These are phyloP conservation scores for Tinamus major DNA, from an alignment of 2,797 vertebrate species.

Conservation along the genomic window DNA sequence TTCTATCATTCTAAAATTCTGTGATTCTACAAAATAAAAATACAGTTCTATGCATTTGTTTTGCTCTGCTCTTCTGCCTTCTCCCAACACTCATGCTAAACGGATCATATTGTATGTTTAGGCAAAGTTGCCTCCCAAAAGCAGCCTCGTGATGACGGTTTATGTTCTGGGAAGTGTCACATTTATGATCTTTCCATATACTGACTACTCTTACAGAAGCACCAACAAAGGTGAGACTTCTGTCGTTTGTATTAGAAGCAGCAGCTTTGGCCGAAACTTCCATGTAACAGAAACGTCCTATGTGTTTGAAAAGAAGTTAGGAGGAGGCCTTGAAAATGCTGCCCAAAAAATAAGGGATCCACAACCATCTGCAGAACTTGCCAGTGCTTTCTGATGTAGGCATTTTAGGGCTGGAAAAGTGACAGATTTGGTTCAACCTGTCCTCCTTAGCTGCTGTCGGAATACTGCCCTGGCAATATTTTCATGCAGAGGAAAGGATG, in stretches of 20 bases:
- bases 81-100: background rate
- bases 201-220: background rate
- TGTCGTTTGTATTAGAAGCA: background rate
- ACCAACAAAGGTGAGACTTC: background rate
- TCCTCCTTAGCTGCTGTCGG: background rate
- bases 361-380: background rate
- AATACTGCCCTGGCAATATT: too few species aligned
- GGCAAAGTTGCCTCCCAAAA: background rate
- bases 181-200: background rate
- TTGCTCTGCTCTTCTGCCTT: background rate
- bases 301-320: background rate
- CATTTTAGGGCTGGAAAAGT: conserved; percentile 22
- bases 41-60: background rate
- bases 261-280: background rate
- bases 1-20: too few species aligned
- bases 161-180: accelerated
- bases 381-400: background rate
- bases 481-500: background rate
- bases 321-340: background rate
- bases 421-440: background rate
- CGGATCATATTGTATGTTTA: background rate
- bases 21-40: background rate
- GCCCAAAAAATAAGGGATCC: background rate
- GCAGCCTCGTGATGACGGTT: background rate
- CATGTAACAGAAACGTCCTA: background rate